Evolutionary conservation across 2,888 invertebrate genomes (phyloP).

Genomic region (Fragum sueziense): DNA sequence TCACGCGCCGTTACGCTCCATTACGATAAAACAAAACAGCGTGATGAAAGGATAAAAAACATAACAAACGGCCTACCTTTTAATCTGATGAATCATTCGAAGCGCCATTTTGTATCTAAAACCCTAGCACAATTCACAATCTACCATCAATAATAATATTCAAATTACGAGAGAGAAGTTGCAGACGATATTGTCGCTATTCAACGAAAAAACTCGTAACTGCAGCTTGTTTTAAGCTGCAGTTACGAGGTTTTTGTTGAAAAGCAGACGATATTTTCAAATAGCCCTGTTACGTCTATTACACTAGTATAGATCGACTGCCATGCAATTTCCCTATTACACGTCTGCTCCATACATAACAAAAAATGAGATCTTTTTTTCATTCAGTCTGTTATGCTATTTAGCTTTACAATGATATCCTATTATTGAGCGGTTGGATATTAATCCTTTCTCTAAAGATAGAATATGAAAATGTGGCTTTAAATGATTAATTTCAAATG

Average conservation of each 20-base stretch:
- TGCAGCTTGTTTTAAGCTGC: too few species aligned
- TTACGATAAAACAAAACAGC: not conserved
- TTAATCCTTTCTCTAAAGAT: too few species aligned
- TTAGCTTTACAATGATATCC: not conserved
- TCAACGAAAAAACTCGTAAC: too few species aligned
- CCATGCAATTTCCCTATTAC: conserved; percentile 2
- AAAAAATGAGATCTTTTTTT: not conserved
- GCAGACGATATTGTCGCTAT: not conserved
- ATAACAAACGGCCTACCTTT: conserved; percentile 20
- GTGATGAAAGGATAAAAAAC: not conserved
- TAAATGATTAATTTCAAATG: too few species aligned
- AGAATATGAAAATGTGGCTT: too few species aligned
- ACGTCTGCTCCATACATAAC: not conserved
- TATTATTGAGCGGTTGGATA: not conserved
- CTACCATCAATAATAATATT: conserved; percentile 14
- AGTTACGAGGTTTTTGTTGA: too few species aligned
- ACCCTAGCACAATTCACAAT: not conserved
- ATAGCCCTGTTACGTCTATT: not conserved
- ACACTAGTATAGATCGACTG: not conserved
- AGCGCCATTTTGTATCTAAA: conserved; percentile 17
- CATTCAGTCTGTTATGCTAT: not conserved
- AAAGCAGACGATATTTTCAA: conserved; percentile 2
- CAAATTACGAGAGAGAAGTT: conserved; percentile 6
- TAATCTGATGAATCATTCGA: conserved; percentile 28
- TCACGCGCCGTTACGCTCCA: not conserved